These are phyloP conservation scores for Drosophila neotestacea DNA, from an alignment of 2,888 invertebrate species.

Conservation along the genomic window DNA sequence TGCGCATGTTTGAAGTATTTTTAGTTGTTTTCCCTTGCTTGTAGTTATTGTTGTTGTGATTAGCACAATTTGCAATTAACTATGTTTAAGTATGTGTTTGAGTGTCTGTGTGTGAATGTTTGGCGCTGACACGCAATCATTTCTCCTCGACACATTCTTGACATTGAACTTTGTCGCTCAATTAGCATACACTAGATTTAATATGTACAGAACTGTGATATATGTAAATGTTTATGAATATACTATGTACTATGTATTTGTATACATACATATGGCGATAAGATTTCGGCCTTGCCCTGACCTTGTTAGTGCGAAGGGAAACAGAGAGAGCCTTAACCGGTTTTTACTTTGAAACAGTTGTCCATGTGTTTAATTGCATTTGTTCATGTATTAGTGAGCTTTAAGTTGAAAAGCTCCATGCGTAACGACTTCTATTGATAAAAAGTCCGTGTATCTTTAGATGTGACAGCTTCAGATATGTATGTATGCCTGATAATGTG, in stretches of 20 bases:
- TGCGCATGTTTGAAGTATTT: constrained; percentile 74
- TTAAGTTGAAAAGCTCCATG: not conserved
- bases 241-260: not conserved
- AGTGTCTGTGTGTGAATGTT: constrained; percentile 33
- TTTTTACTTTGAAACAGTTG: not conserved
- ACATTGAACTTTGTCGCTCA: constrained; percentile 58
- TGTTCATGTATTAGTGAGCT: not conserved
- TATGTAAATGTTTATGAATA: not conserved
- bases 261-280: constrained; percentile 19
- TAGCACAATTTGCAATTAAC: constrained; percentile 59
- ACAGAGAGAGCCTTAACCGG: constrained; percentile 7
- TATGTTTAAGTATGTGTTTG: constrained; percentile 20
- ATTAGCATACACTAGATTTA: constrained; percentile 28
- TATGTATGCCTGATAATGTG: too few species aligned
- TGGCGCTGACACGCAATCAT: constrained; percentile 48
- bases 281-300: constrained; percentile 40
- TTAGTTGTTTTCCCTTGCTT: constrained; percentile 60
- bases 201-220: constrained; percentile 5
- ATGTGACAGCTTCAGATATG: not conserved
- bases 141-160: constrained; percentile 41
- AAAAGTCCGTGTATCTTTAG: not conserved
- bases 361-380: not conserved
- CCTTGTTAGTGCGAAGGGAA: constrained; percentile 18
- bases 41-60: constrained; percentile 51
- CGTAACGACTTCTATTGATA: not conserved